Evolutionary conservation across 2,113 vertebrate genomes (phyloP).

Genomic region (Vanacampus margaritifer): DNA sequence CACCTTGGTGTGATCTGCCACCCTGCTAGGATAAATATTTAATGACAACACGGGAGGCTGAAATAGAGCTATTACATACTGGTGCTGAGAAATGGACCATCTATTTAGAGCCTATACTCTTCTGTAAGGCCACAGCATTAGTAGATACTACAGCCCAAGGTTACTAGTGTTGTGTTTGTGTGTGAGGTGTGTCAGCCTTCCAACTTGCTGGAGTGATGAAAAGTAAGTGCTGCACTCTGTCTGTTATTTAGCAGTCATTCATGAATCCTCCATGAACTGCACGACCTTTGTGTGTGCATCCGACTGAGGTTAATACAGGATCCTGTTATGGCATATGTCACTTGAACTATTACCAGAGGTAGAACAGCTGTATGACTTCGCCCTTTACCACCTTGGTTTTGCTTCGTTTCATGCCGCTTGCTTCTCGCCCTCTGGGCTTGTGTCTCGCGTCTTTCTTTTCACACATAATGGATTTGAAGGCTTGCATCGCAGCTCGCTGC

Average conservation of each 20-base stretch:
- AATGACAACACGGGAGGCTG: slow-evolving; percentile 63
- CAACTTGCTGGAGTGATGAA: slow-evolving; percentile 42
- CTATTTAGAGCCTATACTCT: slow-evolving; percentile 64
- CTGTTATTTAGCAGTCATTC: slow-evolving; percentile 49
- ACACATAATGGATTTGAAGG: slow-evolving; percentile 52
- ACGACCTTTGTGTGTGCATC: not conserved
- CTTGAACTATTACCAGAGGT: slow-evolving; percentile 34
- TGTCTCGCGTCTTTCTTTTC: slow-evolving; percentile 47
- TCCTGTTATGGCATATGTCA: slow-evolving; percentile 30
- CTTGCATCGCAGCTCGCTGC: slow-evolving; percentile 26
- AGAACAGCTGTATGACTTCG: slow-evolving; percentile 39
- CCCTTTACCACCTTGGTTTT: slow-evolving; percentile 40
- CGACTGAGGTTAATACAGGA: slow-evolving; percentile 25
- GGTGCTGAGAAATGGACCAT: slow-evolving; percentile 68
- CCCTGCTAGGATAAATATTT: slow-evolving; percentile 76
- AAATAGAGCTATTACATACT: slow-evolving; percentile 71
- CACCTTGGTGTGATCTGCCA: slow-evolving; percentile 63
- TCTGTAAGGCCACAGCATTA: slow-evolving; percentile 69
- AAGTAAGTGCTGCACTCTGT: slow-evolving; percentile 45
- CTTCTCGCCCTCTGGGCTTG: slow-evolving; percentile 40
- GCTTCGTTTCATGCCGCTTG: slow-evolving; percentile 39
- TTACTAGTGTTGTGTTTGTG: slow-evolving; percentile 73
- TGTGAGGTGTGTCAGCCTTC: slow-evolving; percentile 45
- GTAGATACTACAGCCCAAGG: slow-evolving; percentile 67
- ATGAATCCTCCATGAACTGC: slow-evolving; percentile 56